Base-by-base conservation (phyloP, 2,113 vertebrate species). In the Orthonyx spaldingii region DNA sequence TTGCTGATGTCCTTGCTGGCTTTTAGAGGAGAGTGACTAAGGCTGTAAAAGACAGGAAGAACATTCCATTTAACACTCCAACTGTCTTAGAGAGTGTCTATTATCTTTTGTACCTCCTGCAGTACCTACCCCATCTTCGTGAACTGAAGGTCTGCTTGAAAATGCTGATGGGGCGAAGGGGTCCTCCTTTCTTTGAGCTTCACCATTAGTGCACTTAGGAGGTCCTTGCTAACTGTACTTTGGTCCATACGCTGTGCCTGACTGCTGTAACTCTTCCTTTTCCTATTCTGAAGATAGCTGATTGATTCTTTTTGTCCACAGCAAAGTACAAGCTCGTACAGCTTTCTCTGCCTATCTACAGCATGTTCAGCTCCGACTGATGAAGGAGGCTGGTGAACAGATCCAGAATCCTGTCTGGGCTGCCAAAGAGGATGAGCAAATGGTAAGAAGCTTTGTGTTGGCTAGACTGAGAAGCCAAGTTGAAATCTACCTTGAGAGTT, bases 281-380 rank as follows among this genome's bases (percentile, higher is more conserved):
- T 92, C 16, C n/a, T 89, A 0, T 42, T 60, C 8, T 90, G 49
- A 89, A 63, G 46, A 26, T 10, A 37, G 19, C 65, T 89, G 57
- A 78, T 46, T 52, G 64, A 23, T 89, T 69, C 27, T 93, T 41
- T 90, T 75, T 79, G 61, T 97, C 90, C 95, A 47, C 96, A 99
- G 99, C 98, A 99, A 99, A 97, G 98, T 99, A 32, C 99, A 99
- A 97, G 99, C 99, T 61, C 98, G 99, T 74, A 96, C 97, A 96
- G 98, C 99, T 84, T 99, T 99, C 96, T 99, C 99, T 95, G 98
- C 98, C 26, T 99, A 99, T 95, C 98, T 99, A 55, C 98, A 98
- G 79, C 98, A 98, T 3, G 99, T 99, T 91, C 98, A 99, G 93
- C 95, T 98, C 71, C 98, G 99, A 64, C 98, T 99, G 88, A 97